These are phyloP conservation scores for Drosophila quasianomalipes DNA, from an alignment of 2,888 invertebrate species.

Conservation along the genomic window DNA sequence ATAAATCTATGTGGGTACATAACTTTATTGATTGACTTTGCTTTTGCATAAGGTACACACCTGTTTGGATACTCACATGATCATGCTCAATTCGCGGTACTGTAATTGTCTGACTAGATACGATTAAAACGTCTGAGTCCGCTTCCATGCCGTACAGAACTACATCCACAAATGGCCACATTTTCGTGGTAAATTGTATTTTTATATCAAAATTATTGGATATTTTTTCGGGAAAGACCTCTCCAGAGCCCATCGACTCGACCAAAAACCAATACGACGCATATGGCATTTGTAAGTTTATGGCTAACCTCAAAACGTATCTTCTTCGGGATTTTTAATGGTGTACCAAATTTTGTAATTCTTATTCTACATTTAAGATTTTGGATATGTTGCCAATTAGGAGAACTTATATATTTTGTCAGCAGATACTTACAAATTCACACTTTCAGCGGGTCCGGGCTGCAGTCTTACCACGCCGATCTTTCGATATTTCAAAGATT, in stretches of 20 bases:
- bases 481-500: neutral
- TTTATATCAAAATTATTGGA: slow-evolving; percentile 5
- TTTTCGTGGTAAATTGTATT: slow-evolving; percentile 6
- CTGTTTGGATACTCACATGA: slow-evolving; percentile 13
- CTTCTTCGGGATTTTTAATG: neutral
- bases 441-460: neutral
- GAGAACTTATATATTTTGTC: neutral
- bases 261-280: slow-evolving; percentile 37
- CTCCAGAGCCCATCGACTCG: neutral
- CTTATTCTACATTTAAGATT: slow-evolving; percentile 9
- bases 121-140: neutral
- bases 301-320: slow-evolving; percentile 16
- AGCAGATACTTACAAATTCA: slow-evolving; percentile 17
- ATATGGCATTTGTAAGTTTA: slow-evolving; percentile 4
- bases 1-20: slow-evolving; percentile 5
- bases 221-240: slow-evolving; percentile 11
- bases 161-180: slow-evolving; percentile 38
- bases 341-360: slow-evolving; percentile 10
- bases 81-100: slow-evolving; percentile 9
- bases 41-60: neutral
- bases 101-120: slow-evolving; percentile 10
- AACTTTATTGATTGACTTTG: neutral
- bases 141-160: slow-evolving; percentile 24
- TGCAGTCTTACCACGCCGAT: neutral
- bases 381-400: neutral